phyloP scores from a whole-genome alignment of 2,113 vertebrate species.

The Sigmodon hispidus region DNA sequence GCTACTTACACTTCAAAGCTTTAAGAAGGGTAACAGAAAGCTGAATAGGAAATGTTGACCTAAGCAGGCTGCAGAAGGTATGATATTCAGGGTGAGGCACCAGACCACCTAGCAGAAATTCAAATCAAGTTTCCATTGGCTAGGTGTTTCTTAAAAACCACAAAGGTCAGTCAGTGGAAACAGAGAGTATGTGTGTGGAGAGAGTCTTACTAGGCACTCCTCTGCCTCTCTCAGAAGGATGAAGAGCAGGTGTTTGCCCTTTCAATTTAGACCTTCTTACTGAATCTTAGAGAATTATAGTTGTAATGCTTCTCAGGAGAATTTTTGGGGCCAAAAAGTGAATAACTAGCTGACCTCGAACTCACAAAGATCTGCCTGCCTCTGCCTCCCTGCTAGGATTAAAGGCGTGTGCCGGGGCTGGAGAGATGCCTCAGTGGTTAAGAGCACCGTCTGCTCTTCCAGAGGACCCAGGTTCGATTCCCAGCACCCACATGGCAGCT shows the following conservation, averaged over 20 bases:
- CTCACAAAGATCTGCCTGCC: background rate
- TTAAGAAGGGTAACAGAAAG: conserved; percentile 15
- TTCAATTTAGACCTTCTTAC: background rate
- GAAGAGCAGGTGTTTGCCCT: background rate
- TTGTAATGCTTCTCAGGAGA: background rate
- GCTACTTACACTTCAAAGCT: conserved; percentile 25
- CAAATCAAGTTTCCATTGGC: conserved; percentile 58
- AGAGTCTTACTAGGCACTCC: background rate
- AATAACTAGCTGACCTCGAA: background rate
- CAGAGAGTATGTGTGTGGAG: background rate
- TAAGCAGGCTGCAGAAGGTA: background rate
- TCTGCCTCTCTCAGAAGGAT: background rate
- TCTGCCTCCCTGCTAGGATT: background rate
- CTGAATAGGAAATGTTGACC: conserved; percentile 33
- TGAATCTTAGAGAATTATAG: background rate
- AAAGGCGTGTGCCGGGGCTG: no score
- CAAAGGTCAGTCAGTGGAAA: conserved; percentile 50
- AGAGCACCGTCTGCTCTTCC: no score
- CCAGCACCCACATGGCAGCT: no score
- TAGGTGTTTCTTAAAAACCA: conserved; percentile 46
- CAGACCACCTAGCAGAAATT: background rate
- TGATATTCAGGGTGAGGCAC: conserved; percentile 44
- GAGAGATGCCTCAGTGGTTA: no score
- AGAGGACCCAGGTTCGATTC: no score
- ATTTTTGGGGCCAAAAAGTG: conserved; percentile 19